phyloP scores from a whole-genome alignment of 2,888 invertebrate species.

The Cantharis rustica region DNA sequence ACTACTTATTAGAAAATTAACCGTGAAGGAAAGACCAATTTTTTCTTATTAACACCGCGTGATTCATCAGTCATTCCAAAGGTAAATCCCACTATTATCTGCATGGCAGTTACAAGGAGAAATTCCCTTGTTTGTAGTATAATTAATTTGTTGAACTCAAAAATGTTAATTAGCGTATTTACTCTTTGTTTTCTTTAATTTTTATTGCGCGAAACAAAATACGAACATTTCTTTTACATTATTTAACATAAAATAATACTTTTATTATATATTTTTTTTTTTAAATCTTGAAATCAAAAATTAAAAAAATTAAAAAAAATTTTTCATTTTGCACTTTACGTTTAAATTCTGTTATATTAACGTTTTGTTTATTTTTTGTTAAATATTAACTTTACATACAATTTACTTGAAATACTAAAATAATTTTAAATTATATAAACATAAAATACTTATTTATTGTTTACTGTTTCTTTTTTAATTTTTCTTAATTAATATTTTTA shows the following conservation, averaged over 20 bases:
- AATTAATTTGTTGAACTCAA: neutral
- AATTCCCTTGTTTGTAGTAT: neutral
- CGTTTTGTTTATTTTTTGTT: too few relatives aligned
- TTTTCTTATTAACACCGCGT: neutral
- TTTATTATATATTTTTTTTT: too few relatives aligned
- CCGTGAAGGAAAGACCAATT: neutral
- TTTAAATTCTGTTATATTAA: too few relatives aligned
- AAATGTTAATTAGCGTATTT: neutral
- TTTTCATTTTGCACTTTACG: too few relatives aligned
- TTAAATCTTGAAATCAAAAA: too few relatives aligned
- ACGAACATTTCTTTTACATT: too few relatives aligned
- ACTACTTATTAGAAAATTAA: neutral
- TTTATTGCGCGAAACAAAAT: neutral
- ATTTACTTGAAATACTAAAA: too few relatives aligned
- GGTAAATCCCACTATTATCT: neutral
- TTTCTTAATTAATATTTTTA: neutral
- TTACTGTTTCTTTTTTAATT: neutral
- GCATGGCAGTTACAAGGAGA: neutral
- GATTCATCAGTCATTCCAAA: neutral
- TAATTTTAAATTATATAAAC: too few relatives aligned
- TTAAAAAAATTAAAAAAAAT: too few relatives aligned
- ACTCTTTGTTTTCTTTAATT: neutral
- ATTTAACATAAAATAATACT: too few relatives aligned
- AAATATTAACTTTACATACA: too few relatives aligned
- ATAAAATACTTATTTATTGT: neutral